Evolutionary conservation across 2,797 vertebrate genomes (phyloP), one percentile per base, ranked within the genome.

Genomic region (Xiphophorus birchmanni): DNA sequence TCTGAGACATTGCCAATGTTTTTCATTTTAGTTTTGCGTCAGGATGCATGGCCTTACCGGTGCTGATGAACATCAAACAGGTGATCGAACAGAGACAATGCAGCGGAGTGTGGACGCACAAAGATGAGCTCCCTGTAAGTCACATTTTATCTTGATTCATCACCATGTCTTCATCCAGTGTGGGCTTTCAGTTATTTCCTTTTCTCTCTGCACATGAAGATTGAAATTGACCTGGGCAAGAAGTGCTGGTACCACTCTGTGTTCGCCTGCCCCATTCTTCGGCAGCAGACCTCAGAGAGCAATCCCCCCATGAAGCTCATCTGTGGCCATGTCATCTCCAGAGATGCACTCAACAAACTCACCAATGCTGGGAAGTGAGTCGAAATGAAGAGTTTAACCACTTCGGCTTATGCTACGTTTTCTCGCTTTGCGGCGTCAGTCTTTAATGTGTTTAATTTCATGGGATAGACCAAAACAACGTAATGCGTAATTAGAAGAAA

Each of bases 201-300:
- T 29, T 50, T 72, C 1, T 56, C 5, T 83, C 35, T 88, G 3
- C 44, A 47, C 9, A 2, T 80, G 35, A 75, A 97, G 97, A 98
- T 98, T 85, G 97, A 98, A 93, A 97, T 98, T 2, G 97, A 98
- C 90, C 94, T 98, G 0, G 97, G 97, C 48, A 98, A 97, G 95
- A 98, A 98, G 92, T 98, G 97, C 94, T 98, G 97, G 97, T 98
- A 97, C 92, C 97, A 98, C 91, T 98, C 97, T 0, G 97, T 98
- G 90, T 98, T 98, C 11, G 97, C 97, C n/a, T 98, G 97, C 90
- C 97, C 97, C 32, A 98, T 98, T 88, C 96, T 98, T 76, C 94
- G 97, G 85, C 97, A 98, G 92, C 97, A 98, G 92, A 97, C 97
- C 0, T 97, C 97, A 0, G 97, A 98, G 88, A 97, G 97, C 86